A percentile compares a stretch with the other conserved stretches of the same genome.
Conservation (phyloP, 2,113 vertebrate species). For the cattle (Bos taurus) region DNA sequence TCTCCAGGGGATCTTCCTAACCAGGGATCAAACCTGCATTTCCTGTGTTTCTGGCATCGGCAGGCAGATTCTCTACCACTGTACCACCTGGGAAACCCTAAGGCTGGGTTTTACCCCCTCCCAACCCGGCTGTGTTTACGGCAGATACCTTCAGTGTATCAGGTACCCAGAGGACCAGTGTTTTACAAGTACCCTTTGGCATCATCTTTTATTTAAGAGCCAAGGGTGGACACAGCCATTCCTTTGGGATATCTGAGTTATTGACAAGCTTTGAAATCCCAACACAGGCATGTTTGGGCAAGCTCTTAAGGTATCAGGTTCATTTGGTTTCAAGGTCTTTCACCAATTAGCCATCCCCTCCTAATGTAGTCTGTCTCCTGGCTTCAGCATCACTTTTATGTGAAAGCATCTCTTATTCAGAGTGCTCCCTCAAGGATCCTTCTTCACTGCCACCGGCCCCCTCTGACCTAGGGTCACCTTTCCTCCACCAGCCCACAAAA, state of each 20-base stretch:
- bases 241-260: too few species aligned
- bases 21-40: not conserved
- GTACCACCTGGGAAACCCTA: not conserved
- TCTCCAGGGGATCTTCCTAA: not conserved
- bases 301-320: not conserved
- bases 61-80: not conserved
- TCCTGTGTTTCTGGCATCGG: not conserved
- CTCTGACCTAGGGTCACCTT: not conserved
- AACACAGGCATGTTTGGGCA: not conserved
- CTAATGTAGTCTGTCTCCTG: accelerated
- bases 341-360: not conserved
- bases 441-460: not conserved
- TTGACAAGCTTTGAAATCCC: not conserved
- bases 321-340: not conserved
- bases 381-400: not conserved
- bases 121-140: not conserved
- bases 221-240: not conserved
- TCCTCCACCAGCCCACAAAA: not conserved
- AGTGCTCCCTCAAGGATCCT: not conserved
- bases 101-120: not conserved
- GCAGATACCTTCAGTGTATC: not conserved
- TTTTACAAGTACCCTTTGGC: not conserved
- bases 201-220: not conserved
- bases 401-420: not conserved
- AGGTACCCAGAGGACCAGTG: not conserved